These are phyloP conservation scores for Oasisia sp. DNA, from an alignment of 2,888 invertebrate genomes.

Conservation along the genomic window DNA sequence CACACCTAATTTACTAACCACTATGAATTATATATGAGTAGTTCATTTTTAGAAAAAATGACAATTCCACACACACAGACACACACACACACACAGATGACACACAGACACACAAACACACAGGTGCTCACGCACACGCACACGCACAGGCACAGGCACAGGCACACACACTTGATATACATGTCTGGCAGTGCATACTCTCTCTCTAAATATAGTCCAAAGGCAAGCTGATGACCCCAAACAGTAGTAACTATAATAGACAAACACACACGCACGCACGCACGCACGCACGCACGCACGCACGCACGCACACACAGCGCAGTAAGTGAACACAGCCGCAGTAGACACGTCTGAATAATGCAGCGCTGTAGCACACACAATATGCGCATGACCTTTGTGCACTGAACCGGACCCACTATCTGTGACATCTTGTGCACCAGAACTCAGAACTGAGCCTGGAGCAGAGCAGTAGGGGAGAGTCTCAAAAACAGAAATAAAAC, in stretches of 20 bases:
- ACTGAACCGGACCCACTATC: neutral
- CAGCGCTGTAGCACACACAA: neutral
- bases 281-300: no score
- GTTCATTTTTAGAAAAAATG: no score
- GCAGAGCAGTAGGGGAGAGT: neutral
- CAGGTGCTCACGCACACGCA: no score
- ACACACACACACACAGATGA: no score
- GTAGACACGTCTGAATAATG: neutral
- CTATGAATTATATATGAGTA: no score
- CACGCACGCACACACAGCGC: neutral
- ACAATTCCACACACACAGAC: no score
- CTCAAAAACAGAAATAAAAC: neutral
- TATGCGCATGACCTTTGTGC: neutral
- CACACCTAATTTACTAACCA: no score
- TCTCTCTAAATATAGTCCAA: neutral
- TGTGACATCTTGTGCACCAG: conserved; percentile 23
- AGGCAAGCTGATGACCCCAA: neutral
- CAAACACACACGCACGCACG: neutral
- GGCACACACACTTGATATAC: no score
- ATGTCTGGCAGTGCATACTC: no score
- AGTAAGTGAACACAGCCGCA: neutral
- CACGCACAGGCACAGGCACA: no score
- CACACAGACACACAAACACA: no score
- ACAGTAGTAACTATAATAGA: neutral
- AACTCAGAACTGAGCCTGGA: neutral